These are phyloP conservation scores for Lamellibrachia columna DNA, from an alignment of 2,888 invertebrate species.

Conservation along the genomic window DNA sequence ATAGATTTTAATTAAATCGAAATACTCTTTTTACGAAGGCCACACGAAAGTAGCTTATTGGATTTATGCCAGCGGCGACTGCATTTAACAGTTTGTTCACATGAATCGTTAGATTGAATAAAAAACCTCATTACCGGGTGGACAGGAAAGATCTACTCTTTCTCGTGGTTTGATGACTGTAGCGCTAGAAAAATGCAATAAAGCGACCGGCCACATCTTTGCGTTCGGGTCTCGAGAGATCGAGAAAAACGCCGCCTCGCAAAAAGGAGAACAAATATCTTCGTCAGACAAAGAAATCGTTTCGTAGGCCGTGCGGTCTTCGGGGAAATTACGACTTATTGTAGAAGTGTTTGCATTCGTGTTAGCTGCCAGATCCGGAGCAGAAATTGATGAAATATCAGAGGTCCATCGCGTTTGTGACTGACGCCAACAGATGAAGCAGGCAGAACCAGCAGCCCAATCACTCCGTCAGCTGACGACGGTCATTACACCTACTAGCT, in stretches of 20 bases:
- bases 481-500: neutral
- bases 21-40: neutral
- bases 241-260: neutral
- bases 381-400: neutral
- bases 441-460: neutral
- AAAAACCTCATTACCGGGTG: neutral
- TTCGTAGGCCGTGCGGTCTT: neutral
- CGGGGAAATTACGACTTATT: neutral
- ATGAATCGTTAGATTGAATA: constrained; percentile 8
- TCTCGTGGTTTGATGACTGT: neutral
- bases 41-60: neutral
- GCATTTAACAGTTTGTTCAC: neutral
- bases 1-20: neutral
- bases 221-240: neutral
- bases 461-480: neutral
- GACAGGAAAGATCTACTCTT: neutral
- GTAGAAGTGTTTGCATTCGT: neutral
- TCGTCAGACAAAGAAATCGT: neutral
- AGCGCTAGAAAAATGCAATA: neutral
- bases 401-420: neutral
- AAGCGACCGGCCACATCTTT: neutral
- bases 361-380: neutral
- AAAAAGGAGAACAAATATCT: neutral
- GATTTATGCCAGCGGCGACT: neutral
- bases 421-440: neutral